These are phyloP conservation scores for Cryptocephalus moraei DNA, from an alignment of 2,888 invertebrate genomes.

Conservation along the genomic window DNA sequence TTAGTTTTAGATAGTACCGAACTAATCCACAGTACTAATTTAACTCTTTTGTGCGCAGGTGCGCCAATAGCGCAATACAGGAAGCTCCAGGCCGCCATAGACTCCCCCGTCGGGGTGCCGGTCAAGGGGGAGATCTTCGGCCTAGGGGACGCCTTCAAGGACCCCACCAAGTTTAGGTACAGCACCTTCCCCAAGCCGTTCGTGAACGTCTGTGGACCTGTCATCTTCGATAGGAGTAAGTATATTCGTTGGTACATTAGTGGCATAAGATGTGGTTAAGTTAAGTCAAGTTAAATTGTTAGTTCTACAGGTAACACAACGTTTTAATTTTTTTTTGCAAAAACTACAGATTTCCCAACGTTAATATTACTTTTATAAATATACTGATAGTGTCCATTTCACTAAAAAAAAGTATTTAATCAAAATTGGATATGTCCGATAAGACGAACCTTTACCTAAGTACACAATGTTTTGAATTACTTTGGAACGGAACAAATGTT, in stretches of 20 bases:
- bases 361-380: too few species aligned
- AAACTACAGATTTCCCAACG: too few species aligned
- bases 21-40: not conserved
- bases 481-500: too few species aligned
- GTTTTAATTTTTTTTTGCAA: too few species aligned
- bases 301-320: too few species aligned
- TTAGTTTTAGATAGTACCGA: not conserved
- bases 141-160: constrained; percentile 49
- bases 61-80: constrained; percentile 45
- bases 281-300: too few species aligned
- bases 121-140: constrained; percentile 47
- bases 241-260: not conserved
- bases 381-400: too few species aligned
- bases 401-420: too few species aligned
- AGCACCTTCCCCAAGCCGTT: constrained; percentile 46
- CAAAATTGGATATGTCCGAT: too few species aligned
- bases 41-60: constrained; percentile 32
- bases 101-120: constrained; percentile 49
- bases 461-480: too few species aligned
- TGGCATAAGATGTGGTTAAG: not conserved
- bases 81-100: constrained; percentile 48
- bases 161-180: constrained; percentile 49
- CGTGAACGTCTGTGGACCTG: constrained; percentile 41
- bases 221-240: constrained; percentile 32
- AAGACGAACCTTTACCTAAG: too few species aligned